Base-by-base conservation (phyloP, 1,140 invertebrate genomes). In the Drosophila burlai region DNA sequence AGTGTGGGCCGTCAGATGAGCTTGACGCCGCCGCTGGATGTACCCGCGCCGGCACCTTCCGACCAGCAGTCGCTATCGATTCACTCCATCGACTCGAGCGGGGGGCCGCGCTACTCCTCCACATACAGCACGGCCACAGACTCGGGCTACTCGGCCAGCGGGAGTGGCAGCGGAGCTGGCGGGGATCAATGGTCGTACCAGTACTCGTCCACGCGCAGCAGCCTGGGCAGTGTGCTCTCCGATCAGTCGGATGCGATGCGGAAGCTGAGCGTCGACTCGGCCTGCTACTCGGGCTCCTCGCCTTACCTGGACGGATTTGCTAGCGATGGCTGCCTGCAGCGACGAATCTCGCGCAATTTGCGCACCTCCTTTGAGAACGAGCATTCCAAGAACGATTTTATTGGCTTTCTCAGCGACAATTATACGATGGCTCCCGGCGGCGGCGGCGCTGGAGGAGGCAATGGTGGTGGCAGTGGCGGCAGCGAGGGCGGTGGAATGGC, bases 341-440 rank as follows among this genome's bases (percentile, higher is more conserved):
- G 92, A 49, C 76, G 92, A 75, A 93, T 93, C 76, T 91, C 82
- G 45, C 92, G 92, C 50, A 93, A 93, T 74, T 38, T 93, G 69
- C 87, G 82, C 61, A 93, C 92, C 63, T 93, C 92, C 42, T 93
- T 93, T 52, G 92, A 93, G 81, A 90, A 93, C 52, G 83, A 92
- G 76, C 81, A 89, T 79, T 91, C 92, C 68, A 84, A 83, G 61
- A 93, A 87, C 74, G 92, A 93, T 65, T 77, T 82, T 40, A 93
- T 93, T 43, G 92, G 92, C 50, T 93, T 91, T 49, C 75, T 93
- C n/a, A 92, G 83, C 62, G 92, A 93, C 54, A 91, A 92, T 21
- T 86, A 92, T 50, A 38, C 64, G 11, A 29, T 47, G 9, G 69
- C 59, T 16, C n/a, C 65, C 3, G 3, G 42, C 29, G 64, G 47